Evolutionary conservation across 2,888 invertebrate species (phyloP).

Genomic region (Cephus pygmeus): DNA sequence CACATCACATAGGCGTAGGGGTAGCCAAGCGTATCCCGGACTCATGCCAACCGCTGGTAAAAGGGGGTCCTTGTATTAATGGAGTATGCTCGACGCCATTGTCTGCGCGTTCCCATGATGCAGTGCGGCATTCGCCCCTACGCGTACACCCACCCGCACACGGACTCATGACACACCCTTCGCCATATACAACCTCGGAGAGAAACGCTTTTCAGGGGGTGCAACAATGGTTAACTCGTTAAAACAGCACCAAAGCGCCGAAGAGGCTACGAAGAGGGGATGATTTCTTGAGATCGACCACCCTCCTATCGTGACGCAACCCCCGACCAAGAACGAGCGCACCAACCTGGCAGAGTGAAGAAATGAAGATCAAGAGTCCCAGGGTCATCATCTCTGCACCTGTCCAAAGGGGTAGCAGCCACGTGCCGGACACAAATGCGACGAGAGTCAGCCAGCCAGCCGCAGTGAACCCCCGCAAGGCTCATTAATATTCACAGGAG

Average conservation of each 20-base stretch:
- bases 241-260: conserved; percentile 20
- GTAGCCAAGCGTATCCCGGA: conserved; percentile 3
- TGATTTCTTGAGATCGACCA: not conserved
- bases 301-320: not conserved
- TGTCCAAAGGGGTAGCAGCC: conserved; percentile 30
- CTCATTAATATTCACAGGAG: conserved; percentile 60
- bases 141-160: conserved; percentile 4
- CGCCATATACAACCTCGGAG: conserved; percentile 22
- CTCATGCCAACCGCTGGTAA: conserved; percentile 3
- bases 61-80: conserved; percentile 31
- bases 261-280: not conserved
- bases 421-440: conserved; percentile 42
- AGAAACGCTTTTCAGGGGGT: conserved; percentile 24
- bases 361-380: not conserved
- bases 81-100: conserved; percentile 40
- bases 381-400: not conserved
- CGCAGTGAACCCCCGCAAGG: conserved; percentile 38
- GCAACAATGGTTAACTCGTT: conserved; percentile 38
- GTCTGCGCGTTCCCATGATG: conserved; percentile 36
- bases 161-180: not conserved
- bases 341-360: not conserved
- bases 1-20: conserved; percentile 53
- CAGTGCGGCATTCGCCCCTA: conserved; percentile 36
- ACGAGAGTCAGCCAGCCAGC: conserved; percentile 25
- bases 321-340: not conserved